These are phyloP conservation scores for Cheilosia urbana DNA, from an alignment of 2,888 invertebrate species.

Conservation along the genomic window DNA sequence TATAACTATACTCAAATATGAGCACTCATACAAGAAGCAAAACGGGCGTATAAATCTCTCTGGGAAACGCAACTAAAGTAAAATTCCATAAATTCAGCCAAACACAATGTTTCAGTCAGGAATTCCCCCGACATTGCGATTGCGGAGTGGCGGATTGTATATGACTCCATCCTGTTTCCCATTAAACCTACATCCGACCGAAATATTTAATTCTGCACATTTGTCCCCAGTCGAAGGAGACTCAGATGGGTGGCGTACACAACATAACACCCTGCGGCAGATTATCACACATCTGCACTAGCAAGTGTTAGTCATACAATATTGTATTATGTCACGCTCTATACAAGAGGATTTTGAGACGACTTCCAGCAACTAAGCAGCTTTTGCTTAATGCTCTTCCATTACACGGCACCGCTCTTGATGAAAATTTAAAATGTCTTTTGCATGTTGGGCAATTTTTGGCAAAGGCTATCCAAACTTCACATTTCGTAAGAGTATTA, in stretches of 20 bases:
- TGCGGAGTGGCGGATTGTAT: constrained; percentile 10
- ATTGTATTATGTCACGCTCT: constrained; percentile 21
- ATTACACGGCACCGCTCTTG: neutral
- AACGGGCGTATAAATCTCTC: neutral
- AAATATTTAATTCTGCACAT: constrained; percentile 43
- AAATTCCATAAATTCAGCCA: constrained; percentile 33
- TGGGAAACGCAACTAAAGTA: constrained; percentile 1
- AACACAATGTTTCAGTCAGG: constrained; percentile 23
- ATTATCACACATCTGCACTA: constrained; percentile 36
- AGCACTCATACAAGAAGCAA: neutral
- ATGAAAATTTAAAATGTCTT: constrained; percentile 24
- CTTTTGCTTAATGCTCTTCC: constrained; percentile 8
- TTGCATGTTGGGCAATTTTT: constrained; percentile 10
- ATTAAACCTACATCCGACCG: constrained; percentile 11
- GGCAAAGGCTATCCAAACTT: constrained; percentile 6
- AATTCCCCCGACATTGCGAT: constrained; percentile 3
- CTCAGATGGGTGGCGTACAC: constrained; percentile 7
- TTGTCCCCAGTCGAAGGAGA: constrained; percentile 18
- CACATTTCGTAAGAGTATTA: neutral
- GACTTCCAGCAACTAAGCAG: constrained; percentile 23
- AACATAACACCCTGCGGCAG: constrained; percentile 19
- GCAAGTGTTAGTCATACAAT: constrained; percentile 50
- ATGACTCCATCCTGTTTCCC: constrained; percentile 10
- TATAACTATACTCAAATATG: neutral
- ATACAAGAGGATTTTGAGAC: constrained; percentile 23